Percentiles rank a stretch among this genome's conserved stretches.
Evolutionary conservation across 2,888 invertebrate species (phyloP).

Genomic region (Cerceris rybyensis): DNA sequence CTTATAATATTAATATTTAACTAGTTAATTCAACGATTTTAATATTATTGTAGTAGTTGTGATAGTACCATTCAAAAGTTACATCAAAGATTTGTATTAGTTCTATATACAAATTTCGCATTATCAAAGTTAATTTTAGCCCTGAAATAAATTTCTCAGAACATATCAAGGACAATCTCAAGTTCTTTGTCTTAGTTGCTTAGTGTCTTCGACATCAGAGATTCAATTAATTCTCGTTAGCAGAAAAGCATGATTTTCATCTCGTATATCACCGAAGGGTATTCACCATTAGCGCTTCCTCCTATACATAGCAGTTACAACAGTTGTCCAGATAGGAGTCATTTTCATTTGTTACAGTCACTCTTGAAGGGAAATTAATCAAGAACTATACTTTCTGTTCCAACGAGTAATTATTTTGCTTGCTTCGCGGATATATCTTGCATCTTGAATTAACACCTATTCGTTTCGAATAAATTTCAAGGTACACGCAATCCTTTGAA

Average conservation of each 20-base stretch:
- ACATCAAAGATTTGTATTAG: too few species aligned
- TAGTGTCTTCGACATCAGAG: too few species aligned
- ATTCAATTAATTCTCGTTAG: too few species aligned
- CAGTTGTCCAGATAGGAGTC: neutral
- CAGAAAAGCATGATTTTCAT: neutral
- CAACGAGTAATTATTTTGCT: conserved; percentile 12
- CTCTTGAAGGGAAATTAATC: conserved; percentile 18
- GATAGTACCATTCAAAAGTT: too few species aligned
- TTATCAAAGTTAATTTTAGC: too few species aligned
- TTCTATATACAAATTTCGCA: too few species aligned
- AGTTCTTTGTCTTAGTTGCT: too few species aligned
- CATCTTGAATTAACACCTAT: conserved; percentile 23
- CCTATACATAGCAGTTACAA: conserved; percentile 13
- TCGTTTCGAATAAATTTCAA: conserved; percentile 32
- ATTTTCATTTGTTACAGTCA: neutral
- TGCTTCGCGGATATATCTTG: neutral
- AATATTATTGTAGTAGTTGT: too few species aligned
- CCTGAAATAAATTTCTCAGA: too few species aligned
- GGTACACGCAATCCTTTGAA: conserved; percentile 33
- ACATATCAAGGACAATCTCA: too few species aligned
- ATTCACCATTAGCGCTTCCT: neutral
- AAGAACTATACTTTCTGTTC: conserved; percentile 3
- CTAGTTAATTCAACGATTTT: too few species aligned
- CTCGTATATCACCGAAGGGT: neutral
- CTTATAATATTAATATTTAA: too few species aligned